Evolutionary conservation across 2,888 invertebrate species (phyloP), one percentile per base, ranked within the genome.

Genomic region (Chloromyia formosa): DNA sequence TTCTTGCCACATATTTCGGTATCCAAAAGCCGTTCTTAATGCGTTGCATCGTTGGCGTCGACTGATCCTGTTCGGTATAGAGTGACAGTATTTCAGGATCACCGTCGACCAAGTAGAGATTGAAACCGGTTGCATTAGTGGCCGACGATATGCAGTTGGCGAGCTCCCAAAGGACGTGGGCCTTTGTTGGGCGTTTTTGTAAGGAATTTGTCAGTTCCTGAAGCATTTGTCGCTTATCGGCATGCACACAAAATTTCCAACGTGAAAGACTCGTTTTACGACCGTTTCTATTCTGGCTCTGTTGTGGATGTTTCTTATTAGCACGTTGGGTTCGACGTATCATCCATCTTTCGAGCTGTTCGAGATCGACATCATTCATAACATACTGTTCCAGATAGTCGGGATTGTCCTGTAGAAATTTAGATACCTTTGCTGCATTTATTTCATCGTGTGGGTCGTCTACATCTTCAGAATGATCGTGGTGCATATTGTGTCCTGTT

Each of bases 271-370:
- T 88, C 0, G 88, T 88, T 80, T 88, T 88, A 69, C 88, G 81
- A 14, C 85, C 85, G 77, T 83, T 83, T 74, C 79, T 79, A 22
- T 79, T 79, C 73, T 80, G 77, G n/a, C 58, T 64, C 75, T 77
- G 78, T 42, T 75, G 77, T 60, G 77, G 76, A 61, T 83, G 82
- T 80, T 87, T 87, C 79, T 86, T 87, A 35, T 35, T 35, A 53
- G 86, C 82, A 58, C 87, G 83, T 79, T 88, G 88, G 2, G 88
- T 88, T 75, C 87, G 85, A 64, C 88, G 86, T 22, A 88, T 87
- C 78, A 91, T 87, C 92, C 92, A 92, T 74, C 89, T 85, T 82
- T 92, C 90, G 71, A 93, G 80, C 68, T 88, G 88, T 75, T 91
- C 90, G 73, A 89, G 81, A 66, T 90, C 88, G 16, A 93, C 87